Evolutionary conservation across 2,797 vertebrate species (phyloP).

Genomic region (Esox lucius): DNA sequence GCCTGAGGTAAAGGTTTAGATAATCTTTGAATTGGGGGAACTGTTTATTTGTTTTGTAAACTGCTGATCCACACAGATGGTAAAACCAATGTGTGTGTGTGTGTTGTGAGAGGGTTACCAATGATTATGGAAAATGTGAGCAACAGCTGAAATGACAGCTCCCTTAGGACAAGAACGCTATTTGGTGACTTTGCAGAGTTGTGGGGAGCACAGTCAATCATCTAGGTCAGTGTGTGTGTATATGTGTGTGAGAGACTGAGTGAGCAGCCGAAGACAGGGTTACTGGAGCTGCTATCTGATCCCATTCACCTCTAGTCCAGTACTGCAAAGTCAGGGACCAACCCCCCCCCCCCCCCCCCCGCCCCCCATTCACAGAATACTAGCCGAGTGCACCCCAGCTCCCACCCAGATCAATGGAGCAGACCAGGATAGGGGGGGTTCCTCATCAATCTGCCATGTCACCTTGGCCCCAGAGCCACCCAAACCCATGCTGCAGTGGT

Average conservation of each 20-base stretch:
- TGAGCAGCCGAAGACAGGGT: not conserved
- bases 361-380: not conserved
- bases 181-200: constrained; percentile 11
- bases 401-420: constrained; percentile 5
- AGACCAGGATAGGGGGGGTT: not conserved
- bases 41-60: too few species aligned
- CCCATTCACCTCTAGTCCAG: constrained; percentile 50
- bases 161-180: not conserved
- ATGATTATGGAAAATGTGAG: constrained; percentile 20
- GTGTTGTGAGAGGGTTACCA: not conserved
- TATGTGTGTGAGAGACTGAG: too few species aligned
- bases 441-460: not conserved
- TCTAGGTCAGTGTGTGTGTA: not conserved
- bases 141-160: constrained; percentile 20
- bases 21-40: too few species aligned
- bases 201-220: constrained; percentile 15
- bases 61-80: too few species aligned
- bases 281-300: constrained; percentile 38
- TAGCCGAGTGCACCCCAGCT: not conserved
- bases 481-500: not conserved
- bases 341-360: not conserved
- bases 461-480: not conserved
- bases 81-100: not conserved
- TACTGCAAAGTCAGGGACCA: constrained; percentile 58
- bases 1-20: too few species aligned